Evolutionary conservation across 2,113 vertebrate species (phyloP).

Genomic region (Urocolius indicus): DNA sequence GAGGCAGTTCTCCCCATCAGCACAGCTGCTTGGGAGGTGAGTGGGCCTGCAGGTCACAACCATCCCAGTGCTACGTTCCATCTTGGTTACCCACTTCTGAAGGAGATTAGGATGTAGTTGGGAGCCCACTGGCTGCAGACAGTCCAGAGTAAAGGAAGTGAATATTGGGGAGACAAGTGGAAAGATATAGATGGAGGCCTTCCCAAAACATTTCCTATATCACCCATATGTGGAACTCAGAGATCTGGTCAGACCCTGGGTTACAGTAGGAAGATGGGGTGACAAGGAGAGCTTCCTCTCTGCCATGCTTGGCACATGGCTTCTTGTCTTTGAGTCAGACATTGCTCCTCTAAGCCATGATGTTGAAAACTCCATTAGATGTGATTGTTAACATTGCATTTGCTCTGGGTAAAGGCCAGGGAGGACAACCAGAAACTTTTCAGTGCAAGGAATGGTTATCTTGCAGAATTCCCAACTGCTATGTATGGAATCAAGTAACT

Average conservation of each 20-base stretch:
- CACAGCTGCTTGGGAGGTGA: fast-evolving
- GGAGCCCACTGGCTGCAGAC: not conserved
- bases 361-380: not conserved
- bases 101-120: not conserved
- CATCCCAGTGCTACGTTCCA: not conserved
- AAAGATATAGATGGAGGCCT: not conserved
- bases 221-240: fast-evolving
- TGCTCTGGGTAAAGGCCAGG: not conserved
- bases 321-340: not conserved
- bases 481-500: not conserved
- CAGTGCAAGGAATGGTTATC: not conserved
- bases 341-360: not conserved
- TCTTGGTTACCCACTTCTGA: not conserved
- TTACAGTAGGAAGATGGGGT: not conserved
- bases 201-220: not conserved
- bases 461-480: not conserved
- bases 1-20: not conserved
- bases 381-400: not conserved
- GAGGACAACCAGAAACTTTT: not conserved
- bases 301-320: not conserved
- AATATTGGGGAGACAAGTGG: not conserved
- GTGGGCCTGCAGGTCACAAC: not conserved
- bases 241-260: not conserved
- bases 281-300: not conserved
- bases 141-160: not conserved